Evolutionary conservation across 2,797 vertebrate genomes (phyloP), one percentile per base, ranked within the genome.

Genomic region (Carapus acus): DNA sequence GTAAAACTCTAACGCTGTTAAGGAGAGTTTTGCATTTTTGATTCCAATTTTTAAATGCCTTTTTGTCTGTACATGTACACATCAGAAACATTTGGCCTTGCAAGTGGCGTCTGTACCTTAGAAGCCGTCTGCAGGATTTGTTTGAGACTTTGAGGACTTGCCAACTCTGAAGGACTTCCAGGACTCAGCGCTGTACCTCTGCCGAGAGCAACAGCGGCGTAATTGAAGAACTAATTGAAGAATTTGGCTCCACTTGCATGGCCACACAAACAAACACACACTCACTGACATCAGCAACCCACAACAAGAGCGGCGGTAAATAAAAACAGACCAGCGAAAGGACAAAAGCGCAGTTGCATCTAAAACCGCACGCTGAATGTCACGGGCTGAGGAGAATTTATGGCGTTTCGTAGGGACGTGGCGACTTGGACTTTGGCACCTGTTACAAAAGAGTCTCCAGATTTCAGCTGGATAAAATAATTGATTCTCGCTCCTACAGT

Each of bases 401-500:
- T 2, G 19, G 31, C 8, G 7, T 19, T 22, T 4, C 34, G 12
- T 18, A 18, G 17, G 38, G 3, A 7, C 40, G 29, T 16, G 4
- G n/a, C 27, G 37, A 17, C 34, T 27, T 14, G 22, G 13, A 14
- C 3, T 29, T 40, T 3, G 40, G 37, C 58, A 54, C 57, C 56
- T 61, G 56, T 52, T 54, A 48, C 65, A 33, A 0, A 8, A 4
- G 39, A 38, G 11, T 2, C 11, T 41, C 8, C 7, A 3, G 34
- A 15, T 36, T 36, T n/a, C 34, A 36, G 13, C 34, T n/a, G 12
- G 12, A 33, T 33, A 13, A 33, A 9, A 33, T 33, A 7, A 33
- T 13, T 36, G 14, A 3, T 15, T 36, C 34, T 15, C 4, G 34
- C 34, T 36, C n/a, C 34, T 36, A 36, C 34, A 15, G 34, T 36